These are phyloP conservation scores for Sinella curviseta DNA, from an alignment of 1,140 invertebrate genomes.

Conservation along the genomic window DNA sequence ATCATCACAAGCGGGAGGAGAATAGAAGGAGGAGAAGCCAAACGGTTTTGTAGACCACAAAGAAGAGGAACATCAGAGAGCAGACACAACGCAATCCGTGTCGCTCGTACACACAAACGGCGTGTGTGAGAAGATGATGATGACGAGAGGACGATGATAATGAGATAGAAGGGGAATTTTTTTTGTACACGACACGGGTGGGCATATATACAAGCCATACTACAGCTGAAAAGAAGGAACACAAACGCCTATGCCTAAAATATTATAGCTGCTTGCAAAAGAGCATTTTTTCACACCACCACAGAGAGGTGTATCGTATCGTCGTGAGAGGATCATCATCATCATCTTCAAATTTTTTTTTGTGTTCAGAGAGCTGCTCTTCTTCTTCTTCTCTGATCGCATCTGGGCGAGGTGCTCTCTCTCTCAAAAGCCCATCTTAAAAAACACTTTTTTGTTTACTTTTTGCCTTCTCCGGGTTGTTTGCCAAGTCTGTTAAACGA, in stretches of 20 bases:
- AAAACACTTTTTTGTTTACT: conserved; percentile 11
- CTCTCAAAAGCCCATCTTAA: neutral
- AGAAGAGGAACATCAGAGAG: neutral
- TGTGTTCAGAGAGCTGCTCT: too few species aligned
- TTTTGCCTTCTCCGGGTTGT: neutral
- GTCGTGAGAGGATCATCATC: too few species aligned
- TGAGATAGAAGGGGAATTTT: neutral
- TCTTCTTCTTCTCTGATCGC: neutral
- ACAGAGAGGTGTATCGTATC: neutral
- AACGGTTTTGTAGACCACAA: too few species aligned
- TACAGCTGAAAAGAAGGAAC: too few species aligned
- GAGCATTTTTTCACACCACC: neutral
- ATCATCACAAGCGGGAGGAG: too few species aligned
- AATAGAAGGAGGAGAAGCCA: too few species aligned
- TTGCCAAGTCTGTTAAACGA: conserved; percentile 14
- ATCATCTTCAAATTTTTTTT: too few species aligned
- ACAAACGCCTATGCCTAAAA: neutral
- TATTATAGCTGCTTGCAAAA: conserved; percentile 2
- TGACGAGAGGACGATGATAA: neutral
- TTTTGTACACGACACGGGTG: conserved; percentile 8
- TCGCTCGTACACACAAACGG: neutral
- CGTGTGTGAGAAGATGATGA: neutral
- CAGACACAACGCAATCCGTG: neutral
- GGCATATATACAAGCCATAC: neutral
- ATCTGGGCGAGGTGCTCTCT: conserved; percentile 16